Evolutionary conservation across 2,113 vertebrate genomes (phyloP).

Genomic region (Grammomys surdaster): DNA sequence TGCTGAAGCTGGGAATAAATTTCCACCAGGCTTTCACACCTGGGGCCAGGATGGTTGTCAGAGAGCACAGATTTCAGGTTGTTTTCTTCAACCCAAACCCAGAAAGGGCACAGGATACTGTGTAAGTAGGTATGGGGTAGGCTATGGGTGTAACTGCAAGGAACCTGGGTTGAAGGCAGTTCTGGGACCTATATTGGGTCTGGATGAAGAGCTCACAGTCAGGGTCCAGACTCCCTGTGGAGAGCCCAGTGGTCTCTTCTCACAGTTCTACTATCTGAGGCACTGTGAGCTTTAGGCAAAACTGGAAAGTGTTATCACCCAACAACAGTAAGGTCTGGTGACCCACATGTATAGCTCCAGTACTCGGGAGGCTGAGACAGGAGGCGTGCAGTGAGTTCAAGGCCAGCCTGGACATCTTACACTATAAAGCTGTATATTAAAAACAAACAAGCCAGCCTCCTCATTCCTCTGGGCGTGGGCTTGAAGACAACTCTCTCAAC

Average conservation of each 20-base stretch:
- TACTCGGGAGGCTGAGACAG: background rate
- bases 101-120: background rate
- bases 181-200: background rate
- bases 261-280: background rate
- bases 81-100: background rate
- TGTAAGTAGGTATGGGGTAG: background rate
- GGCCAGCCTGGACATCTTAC: background rate
- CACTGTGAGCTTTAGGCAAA: background rate
- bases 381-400: background rate
- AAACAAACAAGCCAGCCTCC: background rate
- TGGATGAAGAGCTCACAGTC: background rate
- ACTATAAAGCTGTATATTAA: background rate
- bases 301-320: background rate
- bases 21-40: conserved; percentile 93
- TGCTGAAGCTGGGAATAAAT: conserved; percentile 93
- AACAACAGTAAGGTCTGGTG: background rate
- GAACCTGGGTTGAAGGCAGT: background rate
- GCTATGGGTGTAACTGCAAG: background rate
- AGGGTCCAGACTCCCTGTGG: background rate
- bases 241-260: conserved; percentile 4
- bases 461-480: background rate
- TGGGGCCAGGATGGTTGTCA: conserved; percentile 76
- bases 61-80: conserved; percentile 4
- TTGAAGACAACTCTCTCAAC: background rate
- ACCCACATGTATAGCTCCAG: background rate